Percentiles rank a stretch among this genome's conserved stretches.
Evolutionary conservation across 1,140 invertebrate species (phyloP).

Genomic region (Akabosia matsudoensis): DNA sequence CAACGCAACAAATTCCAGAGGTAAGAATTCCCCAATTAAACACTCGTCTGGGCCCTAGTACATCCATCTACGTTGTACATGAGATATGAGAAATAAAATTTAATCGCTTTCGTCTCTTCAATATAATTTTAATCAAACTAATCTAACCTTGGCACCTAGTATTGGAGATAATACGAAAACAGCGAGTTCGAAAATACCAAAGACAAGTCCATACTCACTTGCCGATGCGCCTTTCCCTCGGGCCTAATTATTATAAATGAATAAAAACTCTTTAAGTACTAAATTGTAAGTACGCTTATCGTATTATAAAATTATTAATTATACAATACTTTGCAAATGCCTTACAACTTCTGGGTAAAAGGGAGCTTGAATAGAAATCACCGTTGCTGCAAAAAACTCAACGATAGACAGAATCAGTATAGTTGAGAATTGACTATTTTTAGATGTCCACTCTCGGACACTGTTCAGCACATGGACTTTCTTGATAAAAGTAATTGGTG

Average conservation of each 20-base stretch:
- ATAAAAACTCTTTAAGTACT: not conserved
- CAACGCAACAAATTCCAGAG: conserved; percentile 73
- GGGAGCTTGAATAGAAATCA: conserved; percentile 69
- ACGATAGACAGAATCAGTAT: conserved; percentile 76
- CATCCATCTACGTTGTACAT: conserved; percentile 70
- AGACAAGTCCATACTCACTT: conserved; percentile 85
- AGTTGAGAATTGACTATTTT: conserved; percentile 77
- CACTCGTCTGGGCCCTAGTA: conserved; percentile 76
- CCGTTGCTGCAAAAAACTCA: conserved; percentile 83
- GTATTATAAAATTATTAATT: not conserved
- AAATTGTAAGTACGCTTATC: not conserved
- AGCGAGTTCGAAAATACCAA: conserved; percentile 86
- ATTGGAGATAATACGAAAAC: conserved; percentile 83
- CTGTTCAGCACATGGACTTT: too few relatives aligned
- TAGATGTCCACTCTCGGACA: too few relatives aligned
- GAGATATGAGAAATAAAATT: conserved; percentile 1
- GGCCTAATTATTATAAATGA: conserved; percentile 58
- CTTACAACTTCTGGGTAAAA: conserved; percentile 58
- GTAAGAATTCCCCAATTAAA: conserved; percentile 84
- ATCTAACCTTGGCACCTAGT: conserved; percentile 74
- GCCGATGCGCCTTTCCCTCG: conserved; percentile 78
- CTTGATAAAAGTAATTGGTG: too few relatives aligned
- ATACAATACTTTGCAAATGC: not conserved
- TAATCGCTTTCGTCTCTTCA: too few relatives aligned
- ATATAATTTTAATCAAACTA: not conserved